Base-by-base conservation (phyloP, 2,797 vertebrate species). In the Bryconaethiops microstoma region DNA sequence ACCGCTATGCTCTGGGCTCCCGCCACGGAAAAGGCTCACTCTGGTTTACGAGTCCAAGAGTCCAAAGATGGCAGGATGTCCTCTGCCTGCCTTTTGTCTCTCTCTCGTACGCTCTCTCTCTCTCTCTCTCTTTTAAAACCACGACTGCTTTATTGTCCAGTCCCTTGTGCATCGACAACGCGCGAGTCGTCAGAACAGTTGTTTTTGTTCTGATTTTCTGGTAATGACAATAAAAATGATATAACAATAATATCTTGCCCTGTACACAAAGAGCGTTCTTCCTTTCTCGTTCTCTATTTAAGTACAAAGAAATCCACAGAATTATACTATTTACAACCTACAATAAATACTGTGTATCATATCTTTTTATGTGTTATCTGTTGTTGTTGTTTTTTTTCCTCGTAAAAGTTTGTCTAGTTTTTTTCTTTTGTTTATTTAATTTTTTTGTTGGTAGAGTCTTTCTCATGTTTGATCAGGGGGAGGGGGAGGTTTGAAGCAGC, bases 291-390 rank as follows among this genome's bases (percentile, higher is more conserved):
- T 91, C 90, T 88, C 88, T 92, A 89, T 82, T 87, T 92, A 93
- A 91, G 93, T 94, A 95, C 93, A 95, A 95, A 95, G 92, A 94
- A 94, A 92, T 92, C 87, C 87, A 88, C 88, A 89, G 86, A 86
- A 82, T 87, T 83, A 88, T 90, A 94, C 93, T 96, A 94, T 94
- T 88, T 96, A 97, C 96, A 96, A 93, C 93, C 95, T 95, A 95
- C 94, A 96, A 97, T 97, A 98, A 97, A 98, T 96, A 97, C 93
- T 89, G 86, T 92, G 93, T 93, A 90, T 92, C 88, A 92, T 93
- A 94, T 86, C 16, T 65, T 81, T 67, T 68, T 92, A 92, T 89
- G 90, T 87, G 89, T 87, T 92, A 88, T 87, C 60, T 65, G 48
- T 81, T 25, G 21, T 76, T 48, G 74, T 29, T 62, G 70, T 76